Base-by-base conservation (phyloP, 2,888 invertebrate species). In the Plebejus anna region DNA sequence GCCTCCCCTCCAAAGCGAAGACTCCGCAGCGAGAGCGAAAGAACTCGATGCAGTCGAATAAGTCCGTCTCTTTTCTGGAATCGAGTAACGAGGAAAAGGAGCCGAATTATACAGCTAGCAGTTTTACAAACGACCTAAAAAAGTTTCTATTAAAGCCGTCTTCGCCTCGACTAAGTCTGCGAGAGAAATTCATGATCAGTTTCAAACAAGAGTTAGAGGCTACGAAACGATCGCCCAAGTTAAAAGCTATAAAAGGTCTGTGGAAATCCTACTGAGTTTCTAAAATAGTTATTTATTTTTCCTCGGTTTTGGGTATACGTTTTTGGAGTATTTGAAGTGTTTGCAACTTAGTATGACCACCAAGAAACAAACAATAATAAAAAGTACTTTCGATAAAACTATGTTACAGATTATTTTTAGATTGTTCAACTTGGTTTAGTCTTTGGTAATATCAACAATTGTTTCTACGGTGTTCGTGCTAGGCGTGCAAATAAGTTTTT, bases 61-160 rank as follows among this genome's bases (percentile, higher is more conserved):
- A 94, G 80, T 94, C 94, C 0, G 94, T 94, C 4, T 94, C 94
- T 70, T 94, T 94, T 78, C 83, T 94, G 9, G 93, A 92, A 79
- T 93, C 93, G 79, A 89, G 89, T 79, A 88, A 87, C 81, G 91
- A 89, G 76, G 82, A 84, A 72, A 93, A 93, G 79, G 94, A 93
- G 80, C 90, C 94, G 1, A 94, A 94, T 75, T 94, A 94, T 78
- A 94, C 94, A 16, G 94, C 94, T 5, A 94, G 91, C 80, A 94
- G 94, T 81, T 94, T 94, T 82, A 94, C 94, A 5, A 94, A 94
- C 79, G 94, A 94, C 80, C 81, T 94, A 79, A 94, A 94, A 82
- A 90, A 88, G 85, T 94, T 94, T 79, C 83, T 94, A 0, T 81
- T 94, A 75, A 91, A 90, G 77, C 94, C 94, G 16, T 85, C 92